Percentiles rank a stretch among this genome's conserved stretches.
These are phyloP conservation scores for Agrotis segetum DNA, from an alignment of 2,888 invertebrate genomes.

Conservation along the genomic window DNA sequence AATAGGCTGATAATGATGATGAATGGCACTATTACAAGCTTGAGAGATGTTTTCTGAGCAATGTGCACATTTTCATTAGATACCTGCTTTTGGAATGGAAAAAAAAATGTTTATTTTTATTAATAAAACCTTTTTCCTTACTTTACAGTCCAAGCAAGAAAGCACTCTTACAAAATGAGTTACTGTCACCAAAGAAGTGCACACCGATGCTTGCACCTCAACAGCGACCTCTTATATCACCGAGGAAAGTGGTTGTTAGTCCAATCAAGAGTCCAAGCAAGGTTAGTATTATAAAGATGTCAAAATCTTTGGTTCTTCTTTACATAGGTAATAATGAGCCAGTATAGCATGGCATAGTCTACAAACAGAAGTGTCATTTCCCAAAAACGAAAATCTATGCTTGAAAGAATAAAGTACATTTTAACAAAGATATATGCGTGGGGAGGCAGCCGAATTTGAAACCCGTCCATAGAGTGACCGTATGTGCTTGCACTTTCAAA, in stretches of 20 bases:
- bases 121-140: not conserved
- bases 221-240: conserved; percentile 90
- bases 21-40: no score
- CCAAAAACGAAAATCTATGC: no score
- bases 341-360: not conserved
- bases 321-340: not conserved
- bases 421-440: no score
- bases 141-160: conserved; percentile 92
- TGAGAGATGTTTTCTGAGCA: not conserved
- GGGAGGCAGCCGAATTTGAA: no score
- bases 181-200: conserved; percentile 91
- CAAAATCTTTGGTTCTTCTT: not conserved
- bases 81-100: not conserved
- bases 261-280: conserved; percentile 92
- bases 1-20: no score
- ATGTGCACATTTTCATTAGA: not conserved
- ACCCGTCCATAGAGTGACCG: no score
- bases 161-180: conserved; percentile 72
- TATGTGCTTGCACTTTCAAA: no score
- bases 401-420: no score
- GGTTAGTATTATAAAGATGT: conserved; percentile 70
- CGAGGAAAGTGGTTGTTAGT: conserved; percentile 92
- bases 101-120: not conserved
- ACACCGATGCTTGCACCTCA: conserved; percentile 77
- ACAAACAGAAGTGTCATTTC: no score